Evolutionary conservation across 2,888 invertebrate genomes (phyloP).

Genomic region (Limnephilus lunatus): DNA sequence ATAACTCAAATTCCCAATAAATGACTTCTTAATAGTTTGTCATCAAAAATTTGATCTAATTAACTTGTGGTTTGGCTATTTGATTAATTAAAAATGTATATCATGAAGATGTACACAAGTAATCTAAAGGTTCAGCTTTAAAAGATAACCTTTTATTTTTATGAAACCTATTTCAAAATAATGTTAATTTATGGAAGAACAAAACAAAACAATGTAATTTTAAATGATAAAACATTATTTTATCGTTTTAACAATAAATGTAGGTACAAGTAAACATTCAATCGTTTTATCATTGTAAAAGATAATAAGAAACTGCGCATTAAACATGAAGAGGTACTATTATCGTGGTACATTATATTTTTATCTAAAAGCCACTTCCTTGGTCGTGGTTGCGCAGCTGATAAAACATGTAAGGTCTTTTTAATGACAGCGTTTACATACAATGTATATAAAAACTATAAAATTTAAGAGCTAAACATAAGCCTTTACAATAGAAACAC

Average conservation of each 20-base stretch:
- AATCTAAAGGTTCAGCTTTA: too few species aligned
- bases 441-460: neutral
- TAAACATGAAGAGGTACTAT: neutral
- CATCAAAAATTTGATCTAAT: too few species aligned
- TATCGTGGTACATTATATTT: neutral
- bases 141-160: too few species aligned
- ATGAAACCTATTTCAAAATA: neutral
- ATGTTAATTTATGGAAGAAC: neutral
- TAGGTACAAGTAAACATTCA: neutral
- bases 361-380: slow-evolving; percentile 12
- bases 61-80: too few species aligned
- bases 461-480: neutral
- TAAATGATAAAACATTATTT: neutral
- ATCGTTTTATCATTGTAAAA: neutral
- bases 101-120: too few species aligned
- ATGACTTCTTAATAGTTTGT: too few species aligned
- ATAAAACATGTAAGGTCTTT: neutral
- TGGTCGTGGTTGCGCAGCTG: slow-evolving; percentile 5
- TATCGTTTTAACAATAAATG: neutral
- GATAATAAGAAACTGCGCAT: neutral
- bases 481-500: neutral
- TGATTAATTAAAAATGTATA: too few species aligned
- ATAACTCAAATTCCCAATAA: too few species aligned
- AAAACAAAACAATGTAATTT: neutral
- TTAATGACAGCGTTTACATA: neutral